A percentile compares a stretch with the other conserved stretches of the same genome.
These are phyloP conservation scores for Drosophila prosaltans DNA, from an alignment of 1,140 invertebrate genomes.

Conservation along the genomic window DNA sequence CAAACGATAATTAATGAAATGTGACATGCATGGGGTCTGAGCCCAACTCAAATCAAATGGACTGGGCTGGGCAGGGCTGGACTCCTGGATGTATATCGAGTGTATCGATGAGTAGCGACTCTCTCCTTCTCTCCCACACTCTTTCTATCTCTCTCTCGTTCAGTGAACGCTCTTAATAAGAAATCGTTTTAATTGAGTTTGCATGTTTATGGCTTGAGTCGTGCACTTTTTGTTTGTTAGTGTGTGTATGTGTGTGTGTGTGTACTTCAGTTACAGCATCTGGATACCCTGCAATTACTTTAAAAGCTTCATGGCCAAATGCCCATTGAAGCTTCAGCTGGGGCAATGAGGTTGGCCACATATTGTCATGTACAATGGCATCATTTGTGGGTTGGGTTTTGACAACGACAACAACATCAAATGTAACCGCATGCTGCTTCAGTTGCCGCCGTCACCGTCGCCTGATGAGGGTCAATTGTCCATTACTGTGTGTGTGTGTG, in stretches of 20 bases:
- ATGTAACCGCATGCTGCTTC: conserved; percentile 75
- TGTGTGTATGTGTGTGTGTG: conserved; percentile 12
- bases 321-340: conserved; percentile 26
- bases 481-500: conserved; percentile 60
- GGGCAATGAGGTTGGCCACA: conserved; percentile 52
- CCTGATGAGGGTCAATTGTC: conserved; percentile 80
- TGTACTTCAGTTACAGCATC: not conserved
- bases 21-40: conserved; percentile 51
- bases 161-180: conserved; percentile 79
- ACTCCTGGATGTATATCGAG: conserved; percentile 26
- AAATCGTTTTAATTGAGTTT: conserved; percentile 83
- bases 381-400: conserved; percentile 65
- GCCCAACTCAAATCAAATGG: conserved; percentile 22
- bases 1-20: conserved; percentile 82
- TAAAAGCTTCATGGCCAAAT: conserved; percentile 45
- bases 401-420: conserved; percentile 54
- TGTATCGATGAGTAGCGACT: conserved; percentile 69
- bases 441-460: not conserved
- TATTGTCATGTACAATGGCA: conserved; percentile 80
- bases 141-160: not conserved
- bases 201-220: conserved; percentile 80
- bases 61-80: conserved; percentile 22
- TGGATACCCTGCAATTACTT: conserved; percentile 44
- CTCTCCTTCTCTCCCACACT: not conserved
- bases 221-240: conserved; percentile 37